Conservation (phyloP, 1,140 invertebrate genomes). For the Cepaea nemoralis region DNA sequence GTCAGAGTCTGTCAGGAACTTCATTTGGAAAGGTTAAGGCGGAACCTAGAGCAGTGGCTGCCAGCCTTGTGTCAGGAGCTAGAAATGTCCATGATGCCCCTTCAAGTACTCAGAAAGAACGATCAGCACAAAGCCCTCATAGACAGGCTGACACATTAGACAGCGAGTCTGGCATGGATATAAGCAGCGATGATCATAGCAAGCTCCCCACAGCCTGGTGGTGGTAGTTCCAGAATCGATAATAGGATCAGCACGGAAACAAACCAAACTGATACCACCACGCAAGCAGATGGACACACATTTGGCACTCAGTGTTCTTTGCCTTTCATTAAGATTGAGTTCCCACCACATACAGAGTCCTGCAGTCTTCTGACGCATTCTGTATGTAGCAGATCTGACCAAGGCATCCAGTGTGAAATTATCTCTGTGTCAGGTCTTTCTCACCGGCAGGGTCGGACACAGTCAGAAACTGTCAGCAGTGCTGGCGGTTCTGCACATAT, state of each 20-base stretch:
- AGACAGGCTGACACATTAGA: constrained; percentile 42
- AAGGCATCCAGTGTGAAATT: constrained; percentile 64
- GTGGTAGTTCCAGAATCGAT: constrained; percentile 19
- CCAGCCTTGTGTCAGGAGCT: constrained; percentile 1
- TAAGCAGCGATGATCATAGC: constrained; percentile 44
- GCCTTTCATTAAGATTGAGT: constrained; percentile 58
- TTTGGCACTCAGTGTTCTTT: constrained; percentile 59
- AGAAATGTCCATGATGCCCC: constrained; percentile 23
- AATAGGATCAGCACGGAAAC: constrained; percentile 24
- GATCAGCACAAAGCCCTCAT: background rate
- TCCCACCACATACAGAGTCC: constrained; percentile 40
- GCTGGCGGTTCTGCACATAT: constrained; percentile 41
- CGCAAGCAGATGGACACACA: constrained; percentile 19
- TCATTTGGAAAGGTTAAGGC: constrained; percentile 58
- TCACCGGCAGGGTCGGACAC: constrained; percentile 34
- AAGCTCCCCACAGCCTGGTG: constrained; percentile 38
- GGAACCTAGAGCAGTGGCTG: constrained; percentile 44
- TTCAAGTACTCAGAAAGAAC: constrained; percentile 33
- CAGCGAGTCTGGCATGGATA: constrained; percentile 36
- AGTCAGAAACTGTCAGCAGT: constrained; percentile 57
- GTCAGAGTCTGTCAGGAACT: constrained; percentile 20
- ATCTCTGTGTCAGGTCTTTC: constrained; percentile 35
- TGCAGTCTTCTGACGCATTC: constrained; percentile 22
- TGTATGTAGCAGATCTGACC: constrained; percentile 45
- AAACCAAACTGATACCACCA: constrained; percentile 12